These are phyloP conservation scores for Ptychadena robeensis DNA, from an alignment of 2,797 vertebrate species.

Conservation along the genomic window DNA sequence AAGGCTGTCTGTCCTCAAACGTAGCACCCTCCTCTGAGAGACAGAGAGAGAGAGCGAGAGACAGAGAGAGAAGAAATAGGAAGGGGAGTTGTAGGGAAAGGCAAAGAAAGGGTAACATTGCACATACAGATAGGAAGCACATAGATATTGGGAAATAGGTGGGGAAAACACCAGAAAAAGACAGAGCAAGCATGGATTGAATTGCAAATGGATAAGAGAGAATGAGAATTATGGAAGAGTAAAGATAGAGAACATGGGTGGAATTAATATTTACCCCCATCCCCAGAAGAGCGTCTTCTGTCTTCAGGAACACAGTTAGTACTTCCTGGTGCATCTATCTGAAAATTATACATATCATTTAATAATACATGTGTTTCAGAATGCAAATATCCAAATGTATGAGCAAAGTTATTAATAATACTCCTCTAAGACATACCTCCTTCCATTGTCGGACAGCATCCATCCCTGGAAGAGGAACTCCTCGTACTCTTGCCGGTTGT, in stretches of 20 bases:
- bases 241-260: background rate
- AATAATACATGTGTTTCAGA: background rate
- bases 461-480: slow-evolving; percentile 70
- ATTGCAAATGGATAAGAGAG: slow-evolving; percentile 35
- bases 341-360: background rate
- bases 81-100: slow-evolving; percentile 24
- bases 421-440: slow-evolving; percentile 44
- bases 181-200: slow-evolving; percentile 30
- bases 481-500: slow-evolving; percentile 64
- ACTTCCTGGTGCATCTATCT: slow-evolving; percentile 44
- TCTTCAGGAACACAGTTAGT: slow-evolving; percentile 49
- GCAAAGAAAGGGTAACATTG: slow-evolving; percentile 24
- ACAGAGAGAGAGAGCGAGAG: slow-evolving; percentile 56
- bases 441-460: slow-evolving; percentile 72
- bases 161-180: background rate
- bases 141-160: slow-evolving; percentile 38
- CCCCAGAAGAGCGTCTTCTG: slow-evolving; percentile 55
- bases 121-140: slow-evolving; percentile 40
- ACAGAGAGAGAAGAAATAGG: slow-evolving; percentile 45
- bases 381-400: background rate
- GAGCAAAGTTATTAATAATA: background rate
- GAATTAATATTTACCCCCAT: slow-evolving; percentile 58
- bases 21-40: slow-evolving; percentile 62
- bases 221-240: slow-evolving; percentile 53
- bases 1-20: slow-evolving; percentile 61